Percentiles rank a stretch among this genome's conserved stretches.
These are phyloP conservation scores for Odontomyia ornata DNA, from an alignment of 2,888 invertebrate species.

Conservation along the genomic window DNA sequence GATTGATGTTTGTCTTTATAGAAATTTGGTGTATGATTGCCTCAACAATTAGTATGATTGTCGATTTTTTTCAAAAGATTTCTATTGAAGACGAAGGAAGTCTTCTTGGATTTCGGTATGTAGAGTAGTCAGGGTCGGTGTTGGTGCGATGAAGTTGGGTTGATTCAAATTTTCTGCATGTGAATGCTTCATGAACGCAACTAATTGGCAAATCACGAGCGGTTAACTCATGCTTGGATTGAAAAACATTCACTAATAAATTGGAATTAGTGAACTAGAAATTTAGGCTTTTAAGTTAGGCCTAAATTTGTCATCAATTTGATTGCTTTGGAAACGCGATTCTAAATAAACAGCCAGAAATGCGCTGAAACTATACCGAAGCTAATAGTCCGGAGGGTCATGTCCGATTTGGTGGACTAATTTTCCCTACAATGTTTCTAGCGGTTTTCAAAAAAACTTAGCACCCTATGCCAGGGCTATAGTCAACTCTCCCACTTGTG, in stretches of 20 bases:
- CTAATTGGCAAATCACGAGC: slow-evolving; percentile 29
- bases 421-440: no score
- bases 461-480: no score
- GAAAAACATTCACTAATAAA: not conserved
- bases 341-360: no score
- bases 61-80: slow-evolving; percentile 38
- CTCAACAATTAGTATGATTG: slow-evolving; percentile 38
- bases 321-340: no score
- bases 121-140: not conserved
- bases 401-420: no score
- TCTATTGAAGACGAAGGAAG: slow-evolving; percentile 11
- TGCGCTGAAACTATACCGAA: no score
- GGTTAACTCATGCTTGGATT: not conserved
- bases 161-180: not conserved
- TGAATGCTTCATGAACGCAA: not conserved
- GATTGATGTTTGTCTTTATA: not conserved
- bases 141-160: not conserved
- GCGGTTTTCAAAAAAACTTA: no score
- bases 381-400: no score
- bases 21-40: slow-evolving; percentile 24
- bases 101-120: not conserved
- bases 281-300: no score
- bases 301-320: no score
- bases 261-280: slow-evolving; percentile 28
- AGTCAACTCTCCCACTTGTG: no score